Conservation (phyloP, 1,140 invertebrate species). For the Ptiloglossa arizonensis region DNA sequence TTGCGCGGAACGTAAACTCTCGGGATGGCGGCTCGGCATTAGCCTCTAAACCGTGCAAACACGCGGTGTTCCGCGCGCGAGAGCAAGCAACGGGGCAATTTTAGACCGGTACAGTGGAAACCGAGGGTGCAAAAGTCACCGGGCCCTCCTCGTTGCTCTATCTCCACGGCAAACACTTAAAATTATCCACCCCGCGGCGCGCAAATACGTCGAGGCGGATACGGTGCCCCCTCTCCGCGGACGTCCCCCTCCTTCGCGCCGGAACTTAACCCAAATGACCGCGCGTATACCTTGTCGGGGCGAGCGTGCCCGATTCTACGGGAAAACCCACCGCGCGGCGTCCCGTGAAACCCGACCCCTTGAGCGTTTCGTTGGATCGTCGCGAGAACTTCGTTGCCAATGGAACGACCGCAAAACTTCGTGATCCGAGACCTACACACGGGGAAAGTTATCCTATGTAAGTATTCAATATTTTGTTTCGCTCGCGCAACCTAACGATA, state of each 20-base stretch:
- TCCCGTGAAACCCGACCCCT: background rate
- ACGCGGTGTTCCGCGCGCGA: slow-evolving; percentile 24
- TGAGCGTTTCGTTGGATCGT: too few relatives aligned
- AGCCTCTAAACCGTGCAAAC: slow-evolving; percentile 63
- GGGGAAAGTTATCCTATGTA: too few relatives aligned
- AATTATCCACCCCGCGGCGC: slow-evolving; percentile 52
- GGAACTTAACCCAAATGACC: background rate
- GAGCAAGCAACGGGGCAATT: slow-evolving; percentile 5
- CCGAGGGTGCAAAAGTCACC: slow-evolving; percentile 58
- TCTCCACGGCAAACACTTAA: slow-evolving; percentile 63
- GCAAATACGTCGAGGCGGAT: slow-evolving; percentile 11
- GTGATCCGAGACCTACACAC: too few relatives aligned
- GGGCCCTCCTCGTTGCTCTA: slow-evolving; percentile 37
- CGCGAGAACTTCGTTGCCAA: background rate
- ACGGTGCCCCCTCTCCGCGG: background rate
- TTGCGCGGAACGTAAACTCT: slow-evolving; percentile 50
- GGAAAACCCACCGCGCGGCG: background rate
- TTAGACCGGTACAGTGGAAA: slow-evolving; percentile 42
- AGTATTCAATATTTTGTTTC: too few relatives aligned
- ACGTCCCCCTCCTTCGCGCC: too few relatives aligned
- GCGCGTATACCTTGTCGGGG: background rate
- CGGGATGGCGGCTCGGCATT: slow-evolving; percentile 42
- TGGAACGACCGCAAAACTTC: too few relatives aligned
- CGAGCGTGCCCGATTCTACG: background rate
- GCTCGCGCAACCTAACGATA: too few relatives aligned